Evolutionary conservation across 2,888 invertebrate species (phyloP).

Genomic region (Scaptomyza flava): DNA sequence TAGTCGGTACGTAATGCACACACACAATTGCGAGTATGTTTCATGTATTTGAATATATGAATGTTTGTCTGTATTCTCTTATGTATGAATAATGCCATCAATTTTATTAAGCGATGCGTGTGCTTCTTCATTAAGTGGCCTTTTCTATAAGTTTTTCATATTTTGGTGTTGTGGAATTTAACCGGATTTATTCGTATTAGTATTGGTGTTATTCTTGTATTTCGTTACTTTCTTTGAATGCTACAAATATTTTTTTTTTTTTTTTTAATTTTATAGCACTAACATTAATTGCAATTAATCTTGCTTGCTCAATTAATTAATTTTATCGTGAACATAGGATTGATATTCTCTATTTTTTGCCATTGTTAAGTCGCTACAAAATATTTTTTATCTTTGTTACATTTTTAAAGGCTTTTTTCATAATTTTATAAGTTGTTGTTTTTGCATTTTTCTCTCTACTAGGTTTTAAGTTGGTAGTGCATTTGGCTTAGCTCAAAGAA

Average conservation of each 20-base stretch:
- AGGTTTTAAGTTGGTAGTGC: slow-evolving; percentile 41
- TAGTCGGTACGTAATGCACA: slow-evolving; percentile 50
- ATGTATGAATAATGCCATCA: slow-evolving; percentile 1
- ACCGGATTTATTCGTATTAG: slow-evolving; percentile 11
- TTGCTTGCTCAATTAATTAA: slow-evolving; percentile 3
- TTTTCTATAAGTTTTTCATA: slow-evolving; percentile 22
- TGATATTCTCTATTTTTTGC: slow-evolving; percentile 7
- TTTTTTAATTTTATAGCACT: slow-evolving; percentile 3
- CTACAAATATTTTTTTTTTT: slow-evolving; percentile 24
- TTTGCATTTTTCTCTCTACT: neutral
- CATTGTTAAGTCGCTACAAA: slow-evolving; percentile 12
- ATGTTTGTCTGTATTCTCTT: neutral
- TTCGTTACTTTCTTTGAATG: slow-evolving; percentile 33
- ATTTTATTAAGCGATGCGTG: slow-evolving; percentile 16
- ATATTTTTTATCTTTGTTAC: slow-evolving; percentile 9
- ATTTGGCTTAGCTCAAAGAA: slow-evolving; percentile 29
- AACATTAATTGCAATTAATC: slow-evolving; percentile 13
- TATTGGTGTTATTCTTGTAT: slow-evolving; percentile 12
- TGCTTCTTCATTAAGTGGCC: slow-evolving; percentile 48
- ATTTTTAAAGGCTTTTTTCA: slow-evolving; percentile 4
- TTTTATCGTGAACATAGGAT: slow-evolving; percentile 26
- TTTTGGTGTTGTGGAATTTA: slow-evolving; percentile 12
- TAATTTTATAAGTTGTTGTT: neutral
- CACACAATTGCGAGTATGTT: slow-evolving; percentile 36
- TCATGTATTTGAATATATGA: slow-evolving; percentile 14